phyloP scores from a whole-genome alignment of 2,113 vertebrate species.

The Lycaon pictus region DNA sequence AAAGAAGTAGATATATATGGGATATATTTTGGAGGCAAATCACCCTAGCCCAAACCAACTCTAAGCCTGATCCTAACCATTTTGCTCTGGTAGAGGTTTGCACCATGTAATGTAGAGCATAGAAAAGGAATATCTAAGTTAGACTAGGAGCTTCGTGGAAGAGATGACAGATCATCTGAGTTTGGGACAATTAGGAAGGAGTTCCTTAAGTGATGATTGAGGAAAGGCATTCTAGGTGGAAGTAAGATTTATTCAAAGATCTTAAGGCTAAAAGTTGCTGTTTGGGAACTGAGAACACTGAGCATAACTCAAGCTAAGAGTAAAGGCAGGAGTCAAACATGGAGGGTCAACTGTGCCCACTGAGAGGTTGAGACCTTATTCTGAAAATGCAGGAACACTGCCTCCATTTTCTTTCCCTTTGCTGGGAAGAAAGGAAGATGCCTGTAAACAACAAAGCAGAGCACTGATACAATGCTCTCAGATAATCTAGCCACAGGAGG shows the following conservation, averaged over 20 bases:
- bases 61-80: neutral
- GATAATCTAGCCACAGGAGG: neutral
- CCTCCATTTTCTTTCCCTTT: neutral
- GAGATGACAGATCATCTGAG: neutral
- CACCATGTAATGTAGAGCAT: neutral
- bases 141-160: neutral
- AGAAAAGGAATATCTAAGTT: neutral
- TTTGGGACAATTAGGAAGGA: neutral
- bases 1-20: neutral
- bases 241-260: neutral
- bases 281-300: neutral
- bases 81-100: neutral
- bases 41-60: neutral
- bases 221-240: neutral
- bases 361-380: neutral
- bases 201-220: neutral
- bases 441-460: neutral
- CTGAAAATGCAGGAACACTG: neutral
- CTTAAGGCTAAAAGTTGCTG: neutral
- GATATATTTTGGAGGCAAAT: neutral
- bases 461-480: neutral
- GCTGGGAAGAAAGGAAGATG: neutral
- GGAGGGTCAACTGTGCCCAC: neutral
- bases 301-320: neutral
- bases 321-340: neutral